Evolutionary conservation across 2,113 vertebrate species (phyloP), one percentile per base, ranked within the genome.

Genomic region (Chlorodrepanis virens): DNA sequence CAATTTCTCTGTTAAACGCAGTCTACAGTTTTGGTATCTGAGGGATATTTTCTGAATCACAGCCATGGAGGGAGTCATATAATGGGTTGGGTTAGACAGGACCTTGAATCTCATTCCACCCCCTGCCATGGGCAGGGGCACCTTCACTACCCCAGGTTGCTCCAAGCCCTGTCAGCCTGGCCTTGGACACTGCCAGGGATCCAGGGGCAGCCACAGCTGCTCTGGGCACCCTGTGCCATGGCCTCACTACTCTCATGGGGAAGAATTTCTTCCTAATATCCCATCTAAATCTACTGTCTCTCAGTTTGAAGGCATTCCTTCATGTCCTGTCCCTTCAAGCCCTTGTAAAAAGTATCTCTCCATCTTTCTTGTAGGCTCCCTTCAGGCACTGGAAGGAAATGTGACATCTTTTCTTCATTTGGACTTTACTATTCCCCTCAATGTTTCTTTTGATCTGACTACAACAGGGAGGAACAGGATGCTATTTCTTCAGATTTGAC

Each of bases 141-240:
- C 14, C 12, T 57, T 2, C 59, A 64, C 17, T 8, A 0, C 15
- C 42, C 42, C 59, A 50, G 35, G n/a, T 0, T 39, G 20, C n/a
- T 89, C 78, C 67, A 10, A 65, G 18, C 7, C 19, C 17, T 0
- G 0, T 7, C 60, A 60, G 1, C 29, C n/a, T 40, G 28, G 9
- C 24, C 70, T 40, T 29, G 70, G 24, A 3, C 70, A 68, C 16
- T n/a, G 0, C 53, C 28, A 68, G 28, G n/a, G 45, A 60, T 45
- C 14, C 44, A 60, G 28, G n/a, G 45, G 24, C 45, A 82, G 18
- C 69, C 69, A 8, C 44, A 89, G 53, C 44, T 75, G 2, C 60
- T 28, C 33, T 67, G 60, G 6, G 33, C 12, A 74, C 0, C 37
- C 44, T 60, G 23, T 39, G 23, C 33, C 44, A 67, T 44, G 12